These are phyloP conservation scores for Teinopalpus imperialis DNA, from an alignment of 2,888 invertebrate genomes.

Conservation along the genomic window DNA sequence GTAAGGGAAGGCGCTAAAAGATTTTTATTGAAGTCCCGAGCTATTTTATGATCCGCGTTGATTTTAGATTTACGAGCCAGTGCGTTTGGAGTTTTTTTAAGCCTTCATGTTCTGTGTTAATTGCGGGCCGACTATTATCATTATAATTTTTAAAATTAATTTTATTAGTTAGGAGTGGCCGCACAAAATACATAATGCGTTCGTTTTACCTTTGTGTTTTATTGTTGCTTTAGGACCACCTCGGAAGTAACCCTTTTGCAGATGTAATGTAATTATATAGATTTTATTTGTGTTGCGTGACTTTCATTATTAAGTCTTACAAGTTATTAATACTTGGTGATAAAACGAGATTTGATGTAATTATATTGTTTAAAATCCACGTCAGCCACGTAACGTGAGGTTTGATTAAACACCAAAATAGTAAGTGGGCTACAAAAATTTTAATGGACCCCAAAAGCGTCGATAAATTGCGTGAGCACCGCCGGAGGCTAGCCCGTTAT, in stretches of 20 bases:
- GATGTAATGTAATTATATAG: constrained; percentile 9
- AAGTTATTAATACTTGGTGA: constrained; percentile 22
- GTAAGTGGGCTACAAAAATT: constrained; percentile 40
- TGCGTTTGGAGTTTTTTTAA: constrained; percentile 4
- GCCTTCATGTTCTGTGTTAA: constrained; percentile 10
- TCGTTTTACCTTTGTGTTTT: constrained; percentile 15
- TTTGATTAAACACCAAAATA: constrained; percentile 35
- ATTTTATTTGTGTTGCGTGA: constrained; percentile 19
- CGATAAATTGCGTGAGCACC: constrained; percentile 44
- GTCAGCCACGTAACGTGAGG: constrained; percentile 27
- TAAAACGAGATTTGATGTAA: constrained; percentile 27
- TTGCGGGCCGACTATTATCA: constrained; percentile 8
- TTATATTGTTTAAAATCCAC: constrained; percentile 29
- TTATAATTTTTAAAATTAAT: constrained; percentile 11
- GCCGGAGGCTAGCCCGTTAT: constrained; percentile 44
- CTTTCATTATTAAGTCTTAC: constrained; percentile 21
- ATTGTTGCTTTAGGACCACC: constrained; percentile 11
- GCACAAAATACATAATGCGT: constrained; percentile 14
- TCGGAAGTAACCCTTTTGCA: constrained; percentile 15
- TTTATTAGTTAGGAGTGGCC: constrained; percentile 3
- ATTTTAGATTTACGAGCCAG: constrained; percentile 13
- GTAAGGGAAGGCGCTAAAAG: constrained; percentile 12
- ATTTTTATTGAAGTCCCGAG: constrained; percentile 12
- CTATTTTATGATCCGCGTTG: constrained; percentile 14
- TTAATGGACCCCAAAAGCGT: constrained; percentile 44